These are phyloP conservation scores for Borostomias antarcticus DNA, from an alignment of 2,797 vertebrate genomes.

Conservation along the genomic window DNA sequence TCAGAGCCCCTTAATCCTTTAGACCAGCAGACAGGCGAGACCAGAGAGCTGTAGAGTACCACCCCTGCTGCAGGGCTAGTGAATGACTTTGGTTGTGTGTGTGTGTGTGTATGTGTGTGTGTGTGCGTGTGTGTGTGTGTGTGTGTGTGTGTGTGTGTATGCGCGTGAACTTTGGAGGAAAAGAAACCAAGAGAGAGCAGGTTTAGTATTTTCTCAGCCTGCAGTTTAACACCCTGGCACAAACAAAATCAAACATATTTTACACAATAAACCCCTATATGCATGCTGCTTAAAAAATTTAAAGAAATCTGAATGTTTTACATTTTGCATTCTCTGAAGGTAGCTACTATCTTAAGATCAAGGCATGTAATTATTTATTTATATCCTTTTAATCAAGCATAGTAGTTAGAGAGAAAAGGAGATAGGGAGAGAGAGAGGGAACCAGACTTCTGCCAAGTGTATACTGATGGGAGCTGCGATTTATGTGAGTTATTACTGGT, in stretches of 20 bases:
- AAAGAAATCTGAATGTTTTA: too few relatives aligned
- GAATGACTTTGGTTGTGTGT: not conserved
- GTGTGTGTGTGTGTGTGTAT: constrained; percentile 4
- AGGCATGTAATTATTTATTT: too few relatives aligned
- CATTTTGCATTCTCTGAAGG: too few relatives aligned
- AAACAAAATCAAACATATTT: not conserved
- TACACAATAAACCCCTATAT: not conserved
- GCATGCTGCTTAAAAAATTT: too few relatives aligned
- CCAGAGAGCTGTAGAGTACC: constrained; percentile 22
- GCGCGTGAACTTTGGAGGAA: not conserved
- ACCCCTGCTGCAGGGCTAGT: constrained; percentile 3
- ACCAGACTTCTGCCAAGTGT: not conserved
- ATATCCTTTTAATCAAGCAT: too few relatives aligned
- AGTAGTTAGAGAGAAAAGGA: too few relatives aligned
- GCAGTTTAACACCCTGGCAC: not conserved
- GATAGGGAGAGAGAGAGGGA: not conserved
- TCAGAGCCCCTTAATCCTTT: constrained; percentile 43
- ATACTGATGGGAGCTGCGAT: not conserved
- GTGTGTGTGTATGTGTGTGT: not conserved
- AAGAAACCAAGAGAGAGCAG: not conserved
- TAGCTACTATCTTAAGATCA: too few relatives aligned
- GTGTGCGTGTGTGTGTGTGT: not conserved
- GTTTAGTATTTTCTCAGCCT: not conserved
- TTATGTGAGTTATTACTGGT: not conserved
- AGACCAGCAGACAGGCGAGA: constrained; percentile 57